Evolutionary conservation across 1,140 invertebrate genomes (phyloP), one percentile per base, ranked within the genome.

Genomic region (Lordiphosa collinella): DNA sequence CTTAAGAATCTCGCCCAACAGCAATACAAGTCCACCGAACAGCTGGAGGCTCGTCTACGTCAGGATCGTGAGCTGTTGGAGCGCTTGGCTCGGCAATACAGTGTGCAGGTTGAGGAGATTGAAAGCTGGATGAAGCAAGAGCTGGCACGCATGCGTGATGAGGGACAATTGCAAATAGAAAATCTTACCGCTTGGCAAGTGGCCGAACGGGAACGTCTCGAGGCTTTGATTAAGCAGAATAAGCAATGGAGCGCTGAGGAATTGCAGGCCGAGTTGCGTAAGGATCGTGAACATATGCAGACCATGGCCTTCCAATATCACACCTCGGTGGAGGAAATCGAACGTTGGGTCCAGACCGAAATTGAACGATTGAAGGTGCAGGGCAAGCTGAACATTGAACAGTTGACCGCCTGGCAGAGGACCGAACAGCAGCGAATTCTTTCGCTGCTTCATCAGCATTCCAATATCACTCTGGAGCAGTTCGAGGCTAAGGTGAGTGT

Each of bases 231-330:
- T 4, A 86, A 67, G 18, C 68, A 88, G 50, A 86, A 88, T 52
- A 86, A 84, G 8, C 61, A 72, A 18, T 87, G 79, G 82, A 87
- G 76, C 16, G 78, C 82, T 25, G 79, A 82, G 29, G 87, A 88
- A 11, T 40, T 88, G n/a, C 63, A 63, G 12, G 38, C 58, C 0
- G 75, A 67, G n/a, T 37, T 88, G 11, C 62, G 66, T 3, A 75
- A 88, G 10, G 87, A 88, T 69, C 84, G 86, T 2, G 74, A 87
- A 1, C 87, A 88, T 22, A 87, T 88, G 84, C 86, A 88, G 25
- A 88, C 87, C 0, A 87, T 88, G 63, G 87, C 87, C 9, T 87
- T 87, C 67, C 87, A 88, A 37, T 87, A 88, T 36, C 87, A 88
- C 44, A 84, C 80, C 3, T 87, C 84, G 0, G 79, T 88, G 1